These are phyloP conservation scores for Holacanthella duospinosa DNA, from an alignment of 2,888 invertebrate species.

Conservation along the genomic window DNA sequence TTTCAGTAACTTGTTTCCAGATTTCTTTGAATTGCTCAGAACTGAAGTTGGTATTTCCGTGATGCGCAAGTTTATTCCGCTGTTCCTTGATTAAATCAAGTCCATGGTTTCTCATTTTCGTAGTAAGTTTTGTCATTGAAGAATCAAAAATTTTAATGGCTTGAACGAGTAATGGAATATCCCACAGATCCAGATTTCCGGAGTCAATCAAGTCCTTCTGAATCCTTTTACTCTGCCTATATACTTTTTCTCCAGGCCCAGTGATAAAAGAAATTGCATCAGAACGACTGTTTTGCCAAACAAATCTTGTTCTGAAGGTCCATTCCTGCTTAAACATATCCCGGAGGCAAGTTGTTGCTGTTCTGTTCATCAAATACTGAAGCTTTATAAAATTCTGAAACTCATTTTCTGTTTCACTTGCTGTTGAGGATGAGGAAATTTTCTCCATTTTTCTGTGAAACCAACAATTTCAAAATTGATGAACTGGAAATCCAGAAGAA, in stretches of 20 bases:
- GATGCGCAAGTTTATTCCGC: slow-evolving; percentile 16
- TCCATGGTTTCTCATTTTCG: not conserved
- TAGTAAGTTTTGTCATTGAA: not conserved
- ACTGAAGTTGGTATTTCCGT: not conserved
- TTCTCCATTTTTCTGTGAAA: too few species aligned
- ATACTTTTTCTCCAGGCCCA: not conserved
- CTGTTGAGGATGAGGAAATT: too few species aligned
- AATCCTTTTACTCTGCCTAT: not conserved
- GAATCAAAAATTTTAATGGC: not conserved
- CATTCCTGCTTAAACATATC: not conserved
- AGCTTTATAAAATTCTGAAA: not conserved
- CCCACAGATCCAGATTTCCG: not conserved
- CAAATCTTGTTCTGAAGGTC: not conserved
- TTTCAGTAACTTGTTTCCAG: not conserved
- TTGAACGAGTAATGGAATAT: not conserved
- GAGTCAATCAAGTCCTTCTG: not conserved
- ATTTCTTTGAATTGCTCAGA: slow-evolving; percentile 8
- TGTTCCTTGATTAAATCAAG: not conserved
- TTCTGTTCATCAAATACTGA: not conserved
- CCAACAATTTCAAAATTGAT: too few species aligned
- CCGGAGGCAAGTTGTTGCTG: not conserved
- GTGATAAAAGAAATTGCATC: not conserved
- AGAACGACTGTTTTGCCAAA: not conserved
- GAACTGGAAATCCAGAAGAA: too few species aligned
- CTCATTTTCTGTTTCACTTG: too few species aligned